phyloP scores from a whole-genome alignment of 1,140 invertebrate species.

The Drosophila rhopaloa region DNA sequence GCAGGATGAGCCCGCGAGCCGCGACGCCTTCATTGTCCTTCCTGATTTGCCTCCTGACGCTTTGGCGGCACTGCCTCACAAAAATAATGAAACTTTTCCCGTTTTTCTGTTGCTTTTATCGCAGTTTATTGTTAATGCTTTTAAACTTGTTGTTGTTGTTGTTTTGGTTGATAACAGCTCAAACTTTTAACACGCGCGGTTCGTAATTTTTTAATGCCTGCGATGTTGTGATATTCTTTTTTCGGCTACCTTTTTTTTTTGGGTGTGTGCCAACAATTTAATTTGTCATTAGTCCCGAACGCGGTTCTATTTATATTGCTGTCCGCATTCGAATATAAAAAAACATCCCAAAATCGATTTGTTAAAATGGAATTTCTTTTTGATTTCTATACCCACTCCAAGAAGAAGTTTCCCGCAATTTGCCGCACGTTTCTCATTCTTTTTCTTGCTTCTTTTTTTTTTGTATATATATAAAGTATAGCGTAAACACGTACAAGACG shows the following conservation, averaged over 20 bases:
- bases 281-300: conserved; percentile 67
- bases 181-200: conserved; percentile 69
- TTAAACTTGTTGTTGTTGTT: conserved; percentile 40
- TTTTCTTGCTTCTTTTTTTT: conserved; percentile 13
- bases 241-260: conserved; percentile 16
- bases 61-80: conserved; percentile 18
- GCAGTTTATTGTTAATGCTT: conserved; percentile 62
- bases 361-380: conserved; percentile 64
- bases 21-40: conserved; percentile 65
- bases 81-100: conserved; percentile 56
- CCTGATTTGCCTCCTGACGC: conserved; percentile 69
- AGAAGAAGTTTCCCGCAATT: conserved; percentile 29
- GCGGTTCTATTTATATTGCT: conserved; percentile 66
- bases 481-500: conserved; percentile 68
- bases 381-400: conserved; percentile 41
- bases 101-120: conserved; percentile 70
- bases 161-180: conserved; percentile 54
- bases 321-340: conserved; percentile 28
- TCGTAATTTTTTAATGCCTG: conserved; percentile 51
- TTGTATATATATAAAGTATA: conserved; percentile 17
- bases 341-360: conserved; percentile 66
- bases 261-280: conserved; percentile 63
- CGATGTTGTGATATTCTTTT: conserved; percentile 21
- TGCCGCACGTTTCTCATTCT: conserved; percentile 56
- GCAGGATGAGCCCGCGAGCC: conserved; percentile 51